Conservation (phyloP, 2,888 invertebrate genomes). For the Eulithis testata region DNA sequence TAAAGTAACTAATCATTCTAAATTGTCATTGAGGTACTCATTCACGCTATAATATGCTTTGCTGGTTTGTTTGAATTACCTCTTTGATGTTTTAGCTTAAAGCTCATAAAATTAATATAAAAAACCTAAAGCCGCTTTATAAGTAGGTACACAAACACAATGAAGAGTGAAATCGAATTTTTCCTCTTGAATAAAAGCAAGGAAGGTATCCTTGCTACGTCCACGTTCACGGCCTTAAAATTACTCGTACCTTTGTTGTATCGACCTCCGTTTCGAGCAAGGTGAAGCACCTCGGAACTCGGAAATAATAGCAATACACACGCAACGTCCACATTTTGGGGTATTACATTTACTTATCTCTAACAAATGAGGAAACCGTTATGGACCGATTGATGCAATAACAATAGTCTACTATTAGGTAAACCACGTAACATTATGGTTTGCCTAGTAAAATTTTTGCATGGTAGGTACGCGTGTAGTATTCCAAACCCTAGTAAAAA, state of each 20-base stretch:
- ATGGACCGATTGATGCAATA: conserved; percentile 33
- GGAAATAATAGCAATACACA: conserved; percentile 69
- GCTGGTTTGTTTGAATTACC: too few species aligned
- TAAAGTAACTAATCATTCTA: too few species aligned
- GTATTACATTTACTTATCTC: conserved; percentile 38
- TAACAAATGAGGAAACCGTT: conserved; percentile 49
- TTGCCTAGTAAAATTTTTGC: neutral
- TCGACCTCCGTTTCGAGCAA: conserved; percentile 66
- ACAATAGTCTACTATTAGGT: conserved; percentile 3
- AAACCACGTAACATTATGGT: too few species aligned
- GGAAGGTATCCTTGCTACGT: conserved; percentile 14
- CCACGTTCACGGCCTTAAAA: conserved; percentile 53
- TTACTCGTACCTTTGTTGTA: conserved; percentile 60
- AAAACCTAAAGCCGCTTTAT: too few species aligned
- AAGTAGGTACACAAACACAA: too few species aligned
- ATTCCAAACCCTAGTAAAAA: too few species aligned
- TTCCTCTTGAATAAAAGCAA: neutral
- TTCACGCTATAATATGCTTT: too few species aligned
- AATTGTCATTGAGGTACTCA: too few species aligned
- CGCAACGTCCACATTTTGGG: conserved; percentile 66
- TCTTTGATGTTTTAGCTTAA: too few species aligned
- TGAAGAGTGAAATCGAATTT: too few species aligned
- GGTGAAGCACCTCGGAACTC: conserved; percentile 59
- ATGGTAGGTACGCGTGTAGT: too few species aligned
- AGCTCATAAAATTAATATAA: too few species aligned